Evolutionary conservation across 2,888 invertebrate genomes (phyloP), one percentile per base, ranked within the genome.

Genomic region (Chorisops tibialis): DNA sequence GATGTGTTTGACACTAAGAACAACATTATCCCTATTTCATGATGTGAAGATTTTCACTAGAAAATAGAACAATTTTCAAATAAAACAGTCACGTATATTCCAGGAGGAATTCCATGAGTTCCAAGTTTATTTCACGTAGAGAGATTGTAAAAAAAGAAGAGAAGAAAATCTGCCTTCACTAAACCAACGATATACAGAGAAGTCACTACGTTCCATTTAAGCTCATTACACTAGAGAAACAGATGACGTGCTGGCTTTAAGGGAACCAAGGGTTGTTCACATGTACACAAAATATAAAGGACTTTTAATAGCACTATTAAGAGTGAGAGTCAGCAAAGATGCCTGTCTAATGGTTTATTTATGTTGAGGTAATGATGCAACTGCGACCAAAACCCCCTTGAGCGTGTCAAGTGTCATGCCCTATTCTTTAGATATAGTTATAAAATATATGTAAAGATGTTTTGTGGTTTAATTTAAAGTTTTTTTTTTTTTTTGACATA

Each of bases 1-100:
- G 61, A 62, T 64, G 62, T 64, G 64, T 64, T 62, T 64, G 64
- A 62, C 64, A 62, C 59, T 64, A 64, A 64, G 64, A 61, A 62
- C 54, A 61, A 62, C 58, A 64, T 64, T 64, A 64, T 64, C 64
- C 62, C 47, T 62, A n/a, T n/a, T 63, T 62, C 62, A 64, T 64
- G 64, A 61, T 62, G 62, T 59, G 59, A 59, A 45, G 64, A 64
- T 64, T 62, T 54, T 54, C 52, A 64, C 52, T 62, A 59, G 59
- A 62, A 64, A 64, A 64, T 64, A 59, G 62, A 52, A 62, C 64
- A 62, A 62, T 64, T 64, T 64, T 62, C 64, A 48, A 61, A 62
- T 64, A 64, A 64, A 64, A 51, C 64, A 59, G 59, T 64, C 64
- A 64, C 64, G 64, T 64, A 64, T 43, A 62, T 59, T 64, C n/a